Evolutionary conservation across 2,113 vertebrate species (phyloP).

Genomic region (Charadrius vociferus): DNA sequence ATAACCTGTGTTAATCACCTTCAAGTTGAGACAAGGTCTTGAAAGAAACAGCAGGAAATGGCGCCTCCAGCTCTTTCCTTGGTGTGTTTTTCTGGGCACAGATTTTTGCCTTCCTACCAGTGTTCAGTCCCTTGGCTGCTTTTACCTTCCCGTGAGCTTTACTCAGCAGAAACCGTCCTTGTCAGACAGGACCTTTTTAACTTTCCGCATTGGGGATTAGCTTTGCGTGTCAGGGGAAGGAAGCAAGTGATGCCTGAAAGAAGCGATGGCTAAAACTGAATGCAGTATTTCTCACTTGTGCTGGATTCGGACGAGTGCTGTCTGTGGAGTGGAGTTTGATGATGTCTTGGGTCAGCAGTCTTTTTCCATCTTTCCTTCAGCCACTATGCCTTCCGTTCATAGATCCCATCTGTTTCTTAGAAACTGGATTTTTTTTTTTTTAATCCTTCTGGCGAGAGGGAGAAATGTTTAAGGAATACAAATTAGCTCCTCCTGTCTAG

Average conservation of each 20-base stretch:
- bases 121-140: neutral
- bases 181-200: neutral
- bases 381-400: neutral
- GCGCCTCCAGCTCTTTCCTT: neutral
- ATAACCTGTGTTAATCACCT: neutral
- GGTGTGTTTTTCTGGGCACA: neutral
- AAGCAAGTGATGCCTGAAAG: neutral
- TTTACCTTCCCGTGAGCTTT: neutral
- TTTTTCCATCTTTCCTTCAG: neutral
- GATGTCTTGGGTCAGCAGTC: neutral
- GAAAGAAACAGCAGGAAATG: neutral
- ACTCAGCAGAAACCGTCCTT: neutral
- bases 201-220: fast-evolving
- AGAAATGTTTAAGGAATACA: conserved; percentile 22
- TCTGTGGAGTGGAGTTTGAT: neutral
- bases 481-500: conserved; percentile 23
- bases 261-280: neutral
- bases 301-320: neutral
- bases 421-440: neutral
- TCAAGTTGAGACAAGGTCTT: neutral
- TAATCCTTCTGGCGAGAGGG: neutral
- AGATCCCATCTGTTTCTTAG: neutral
- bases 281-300: neutral
- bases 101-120: neutral
- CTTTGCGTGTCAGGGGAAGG: neutral